A percentile compares a stretch with the other conserved stretches of the same genome.
Evolutionary conservation across 2,888 invertebrate species (phyloP).

Genomic region (Stenoptilia bipunctidactyla): DNA sequence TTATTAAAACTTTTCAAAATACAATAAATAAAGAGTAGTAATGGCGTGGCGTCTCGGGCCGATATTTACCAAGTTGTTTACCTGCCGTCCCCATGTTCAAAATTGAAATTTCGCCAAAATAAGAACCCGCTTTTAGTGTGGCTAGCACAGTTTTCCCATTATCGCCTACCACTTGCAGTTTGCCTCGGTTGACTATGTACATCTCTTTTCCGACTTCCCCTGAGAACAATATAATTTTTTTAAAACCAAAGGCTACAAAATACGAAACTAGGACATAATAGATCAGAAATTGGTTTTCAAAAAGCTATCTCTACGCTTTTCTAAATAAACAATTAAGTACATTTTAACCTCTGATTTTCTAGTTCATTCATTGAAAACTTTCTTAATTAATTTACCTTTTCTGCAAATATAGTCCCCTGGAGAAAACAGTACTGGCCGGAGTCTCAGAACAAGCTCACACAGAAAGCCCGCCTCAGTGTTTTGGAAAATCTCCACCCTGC

Average conservation of each 20-base stretch:
- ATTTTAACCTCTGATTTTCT: no score
- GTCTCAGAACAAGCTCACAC: slow-evolving; percentile 94
- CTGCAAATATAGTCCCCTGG: slow-evolving; percentile 99
- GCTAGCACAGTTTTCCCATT: slow-evolving; percentile 96
- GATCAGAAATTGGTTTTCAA: no score
- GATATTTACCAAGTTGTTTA: slow-evolving; percentile 97
- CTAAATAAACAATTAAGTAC: no score
- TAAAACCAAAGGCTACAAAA: neutral
- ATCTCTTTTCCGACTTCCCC: slow-evolving; percentile 99
- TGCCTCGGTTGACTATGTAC: slow-evolving; percentile 98
- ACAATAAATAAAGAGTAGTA: slow-evolving; percentile 48
- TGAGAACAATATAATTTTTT: slow-evolving; percentile 46
- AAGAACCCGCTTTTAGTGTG: slow-evolving; percentile 97
- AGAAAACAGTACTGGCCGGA: slow-evolving; percentile 96
- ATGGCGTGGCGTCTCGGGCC: slow-evolving; percentile 72
- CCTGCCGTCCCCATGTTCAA: slow-evolving; percentile 99
- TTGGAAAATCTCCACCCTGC: slow-evolving; percentile 97
- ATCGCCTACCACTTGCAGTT: slow-evolving; percentile 94
- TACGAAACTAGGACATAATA: no score
- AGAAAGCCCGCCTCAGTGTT: slow-evolving; percentile 99
- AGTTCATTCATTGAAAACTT: no score
- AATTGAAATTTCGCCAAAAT: slow-evolving; percentile 99
- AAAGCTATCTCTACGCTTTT: no score
- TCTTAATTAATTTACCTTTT: slow-evolving; percentile 79
- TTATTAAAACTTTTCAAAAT: slow-evolving; percentile 55